Conservation (phyloP, 2,797 vertebrate genomes). For the Pseudochirops cupreus region DNA sequence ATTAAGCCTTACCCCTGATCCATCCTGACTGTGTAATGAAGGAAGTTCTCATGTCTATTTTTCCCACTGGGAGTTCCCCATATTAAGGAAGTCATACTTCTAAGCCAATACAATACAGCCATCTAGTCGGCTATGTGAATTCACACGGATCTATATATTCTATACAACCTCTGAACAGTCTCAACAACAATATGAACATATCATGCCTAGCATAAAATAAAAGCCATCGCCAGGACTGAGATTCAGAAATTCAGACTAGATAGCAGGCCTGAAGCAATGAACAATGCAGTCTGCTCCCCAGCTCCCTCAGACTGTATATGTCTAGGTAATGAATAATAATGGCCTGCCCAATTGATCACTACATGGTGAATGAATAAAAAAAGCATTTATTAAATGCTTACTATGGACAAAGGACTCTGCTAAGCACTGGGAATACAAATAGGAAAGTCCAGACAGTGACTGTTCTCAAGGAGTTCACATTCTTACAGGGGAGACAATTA, state of each 20-base stretch:
- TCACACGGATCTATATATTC: neutral
- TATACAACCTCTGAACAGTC: neutral
- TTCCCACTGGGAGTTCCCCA: neutral
- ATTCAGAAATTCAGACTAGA: neutral
- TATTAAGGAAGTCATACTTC: neutral
- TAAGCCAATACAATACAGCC: neutral
- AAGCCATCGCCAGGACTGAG: neutral
- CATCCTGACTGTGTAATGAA: neutral
- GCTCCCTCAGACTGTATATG: neutral
- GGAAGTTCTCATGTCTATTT: neutral
- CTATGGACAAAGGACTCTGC: neutral
- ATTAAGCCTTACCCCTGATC: neutral
- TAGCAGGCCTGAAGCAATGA: neutral
- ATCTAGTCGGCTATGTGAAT: neutral
- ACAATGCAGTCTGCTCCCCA: neutral
- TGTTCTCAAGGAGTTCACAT: neutral
- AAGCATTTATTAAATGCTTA: neutral
- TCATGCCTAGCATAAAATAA: neutral
- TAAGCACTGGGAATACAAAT: neutral
- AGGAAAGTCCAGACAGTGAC: neutral
- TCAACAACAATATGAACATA: conserved; percentile 10
- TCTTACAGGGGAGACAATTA: neutral
- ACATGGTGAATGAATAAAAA: neutral
- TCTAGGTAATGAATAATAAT: neutral
- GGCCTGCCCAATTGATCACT: neutral